Percentiles rank a stretch among this genome's conserved stretches.
Conservation (phyloP, 23 tunicate species). For the Ciona savignyi region DNA sequence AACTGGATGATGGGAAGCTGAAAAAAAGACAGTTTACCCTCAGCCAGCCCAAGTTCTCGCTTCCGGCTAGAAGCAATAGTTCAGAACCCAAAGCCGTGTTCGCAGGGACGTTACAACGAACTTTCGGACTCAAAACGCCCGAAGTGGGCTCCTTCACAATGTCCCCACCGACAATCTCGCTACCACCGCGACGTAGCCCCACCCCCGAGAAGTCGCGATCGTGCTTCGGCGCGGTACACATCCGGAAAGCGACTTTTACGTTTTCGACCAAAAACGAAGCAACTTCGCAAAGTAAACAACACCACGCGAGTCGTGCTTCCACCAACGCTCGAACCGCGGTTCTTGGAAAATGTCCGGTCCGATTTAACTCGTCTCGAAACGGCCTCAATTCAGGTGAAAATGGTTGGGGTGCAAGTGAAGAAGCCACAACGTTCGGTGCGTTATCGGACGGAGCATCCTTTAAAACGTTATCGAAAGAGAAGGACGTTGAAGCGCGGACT, state of each 20-base stretch:
- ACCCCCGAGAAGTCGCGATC: not conserved
- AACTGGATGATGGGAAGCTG: not conserved
- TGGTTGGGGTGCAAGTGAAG: not conserved
- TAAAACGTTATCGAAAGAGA: constrained; percentile 12
- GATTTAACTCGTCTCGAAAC: not conserved
- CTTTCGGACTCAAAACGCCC: not conserved
- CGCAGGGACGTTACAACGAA: not conserved
- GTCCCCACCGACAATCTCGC: not conserved
- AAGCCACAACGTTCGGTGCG: constrained; percentile 17
- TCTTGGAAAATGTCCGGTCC: constrained; percentile 1
- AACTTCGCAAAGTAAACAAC: not conserved
- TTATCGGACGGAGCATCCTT: constrained; percentile 32
- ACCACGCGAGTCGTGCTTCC: constrained; percentile 6
- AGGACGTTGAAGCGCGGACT: not conserved
- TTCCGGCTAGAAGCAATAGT: constrained; percentile 5
- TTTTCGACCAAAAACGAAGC: not conserved
- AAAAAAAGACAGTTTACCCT: constrained; percentile 20
- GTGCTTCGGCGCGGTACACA: constrained; percentile 7
- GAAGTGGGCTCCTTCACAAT: not conserved
- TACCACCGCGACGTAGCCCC: not conserved
- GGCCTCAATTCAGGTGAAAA: not conserved
- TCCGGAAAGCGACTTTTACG: constrained; percentile 48
- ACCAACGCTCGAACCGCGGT: constrained; percentile 9
- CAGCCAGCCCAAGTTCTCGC: constrained; percentile 34
- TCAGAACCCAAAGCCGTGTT: not conserved